A percentile compares a stretch with the other conserved stretches of the same genome.
Conservation (phyloP, 2,113 vertebrate species). For the Brachyhypopomus occidentalis region DNA sequence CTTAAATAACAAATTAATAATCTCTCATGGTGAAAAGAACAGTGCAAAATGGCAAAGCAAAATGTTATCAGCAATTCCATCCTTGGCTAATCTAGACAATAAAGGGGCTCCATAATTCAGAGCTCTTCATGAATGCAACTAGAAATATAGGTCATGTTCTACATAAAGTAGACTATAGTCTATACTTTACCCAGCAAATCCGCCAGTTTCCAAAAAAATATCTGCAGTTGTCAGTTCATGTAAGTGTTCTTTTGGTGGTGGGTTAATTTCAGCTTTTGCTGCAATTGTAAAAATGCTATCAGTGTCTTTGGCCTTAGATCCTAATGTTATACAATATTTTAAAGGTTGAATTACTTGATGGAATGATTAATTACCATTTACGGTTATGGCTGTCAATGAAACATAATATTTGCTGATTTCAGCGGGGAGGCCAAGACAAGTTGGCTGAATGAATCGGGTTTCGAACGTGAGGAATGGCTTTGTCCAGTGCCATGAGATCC, state of each 20-base stretch:
- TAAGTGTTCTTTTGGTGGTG: constrained; percentile 60
- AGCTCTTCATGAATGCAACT: too few relatives aligned
- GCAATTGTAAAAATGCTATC: constrained; percentile 13
- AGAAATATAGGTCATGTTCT: neutral
- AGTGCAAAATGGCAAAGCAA: too few relatives aligned
- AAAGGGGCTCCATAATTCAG: too few relatives aligned
- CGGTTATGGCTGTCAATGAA: constrained; percentile 56
- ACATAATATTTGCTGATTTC: constrained; percentile 77
- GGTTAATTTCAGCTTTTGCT: constrained; percentile 68
- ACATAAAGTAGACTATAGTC: neutral
- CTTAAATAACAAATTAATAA: neutral
- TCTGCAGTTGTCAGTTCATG: constrained; percentile 67
- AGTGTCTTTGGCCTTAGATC: neutral
- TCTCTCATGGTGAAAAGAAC: too few relatives aligned
- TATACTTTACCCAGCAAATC: constrained; percentile 67
- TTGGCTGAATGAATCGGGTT: constrained; percentile 71
- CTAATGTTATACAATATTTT: neutral
- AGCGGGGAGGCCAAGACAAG: constrained; percentile 70
- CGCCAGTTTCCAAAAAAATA: constrained; percentile 67
- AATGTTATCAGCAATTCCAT: too few relatives aligned
- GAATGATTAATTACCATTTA: constrained; percentile 66
- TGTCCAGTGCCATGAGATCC: constrained; percentile 67
- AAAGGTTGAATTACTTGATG: neutral
- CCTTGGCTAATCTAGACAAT: too few relatives aligned
- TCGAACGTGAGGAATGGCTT: constrained; percentile 68